Evolutionary conservation across 2,888 invertebrate species (phyloP).

Genomic region (Acrobasis consociella): DNA sequence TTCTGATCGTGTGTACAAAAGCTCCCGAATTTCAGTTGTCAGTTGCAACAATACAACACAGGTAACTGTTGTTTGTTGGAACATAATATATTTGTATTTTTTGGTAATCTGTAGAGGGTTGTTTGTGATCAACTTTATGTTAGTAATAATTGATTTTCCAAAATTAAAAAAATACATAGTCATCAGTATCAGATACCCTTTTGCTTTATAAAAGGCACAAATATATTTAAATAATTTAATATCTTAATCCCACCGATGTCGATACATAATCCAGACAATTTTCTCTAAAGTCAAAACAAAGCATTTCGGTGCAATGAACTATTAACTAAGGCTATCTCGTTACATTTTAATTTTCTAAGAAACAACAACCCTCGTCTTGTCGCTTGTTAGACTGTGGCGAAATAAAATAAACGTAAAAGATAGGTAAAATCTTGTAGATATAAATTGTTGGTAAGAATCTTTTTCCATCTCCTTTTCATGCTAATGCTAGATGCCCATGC

Average conservation of each 20-base stretch:
- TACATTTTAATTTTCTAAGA: background rate
- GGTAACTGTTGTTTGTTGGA: background rate
- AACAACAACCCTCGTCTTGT: background rate
- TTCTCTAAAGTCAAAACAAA: background rate
- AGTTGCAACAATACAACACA: background rate
- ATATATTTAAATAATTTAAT: background rate
- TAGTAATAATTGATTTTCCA: no score
- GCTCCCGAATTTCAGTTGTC: conserved; percentile 15
- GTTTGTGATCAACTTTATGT: no score
- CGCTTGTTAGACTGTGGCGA: background rate
- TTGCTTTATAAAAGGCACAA: background rate
- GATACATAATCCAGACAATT: background rate
- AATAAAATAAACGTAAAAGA: background rate
- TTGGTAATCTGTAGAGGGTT: no score
- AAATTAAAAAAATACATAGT: no score
- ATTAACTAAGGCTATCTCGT: conserved; percentile 1
- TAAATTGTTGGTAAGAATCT: background rate
- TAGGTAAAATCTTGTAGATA: background rate
- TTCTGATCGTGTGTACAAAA: conserved; percentile 16
- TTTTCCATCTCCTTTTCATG: background rate
- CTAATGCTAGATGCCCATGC: no score
- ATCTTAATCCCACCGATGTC: no score
- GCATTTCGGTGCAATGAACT: background rate
- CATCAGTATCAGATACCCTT: no score
- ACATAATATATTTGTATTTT: background rate